phyloP scores from a whole-genome alignment of 2,113 vertebrate genomes.

The Leucosticte australis region DNA sequence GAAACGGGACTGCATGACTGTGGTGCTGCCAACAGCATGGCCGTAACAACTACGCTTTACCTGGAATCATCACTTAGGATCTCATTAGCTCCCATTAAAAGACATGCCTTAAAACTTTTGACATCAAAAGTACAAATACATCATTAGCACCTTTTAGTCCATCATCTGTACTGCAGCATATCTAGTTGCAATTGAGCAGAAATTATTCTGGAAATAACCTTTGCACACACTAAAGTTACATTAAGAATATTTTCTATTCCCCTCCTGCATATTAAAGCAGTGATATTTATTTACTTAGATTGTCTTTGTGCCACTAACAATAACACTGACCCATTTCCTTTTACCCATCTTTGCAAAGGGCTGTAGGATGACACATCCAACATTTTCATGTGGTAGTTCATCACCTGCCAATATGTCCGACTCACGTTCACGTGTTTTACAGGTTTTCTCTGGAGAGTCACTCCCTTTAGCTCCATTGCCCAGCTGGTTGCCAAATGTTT shows the following conservation, averaged over 20 bases:
- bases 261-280: neutral
- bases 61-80: neutral
- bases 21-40: neutral
- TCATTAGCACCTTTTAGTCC: neutral
- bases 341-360: neutral
- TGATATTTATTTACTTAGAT: neutral
- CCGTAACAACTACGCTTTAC: neutral
- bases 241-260: neutral
- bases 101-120: neutral
- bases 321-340: neutral
- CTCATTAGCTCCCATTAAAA: neutral
- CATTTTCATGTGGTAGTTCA: neutral
- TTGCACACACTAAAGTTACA: neutral
- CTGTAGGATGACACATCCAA: neutral
- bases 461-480: neutral
- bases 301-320: neutral
- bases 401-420: fast-evolving
- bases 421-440: neutral
- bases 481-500: neutral
- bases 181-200: neutral
- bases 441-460: neutral
- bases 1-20: neutral
- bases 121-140: neutral
- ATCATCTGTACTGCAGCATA: neutral
- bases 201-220: neutral